Percentiles rank a stretch among this genome's conserved stretches.
Evolutionary conservation across 2,888 invertebrate genomes (phyloP).

Genomic region (Archips xylosteana): DNA sequence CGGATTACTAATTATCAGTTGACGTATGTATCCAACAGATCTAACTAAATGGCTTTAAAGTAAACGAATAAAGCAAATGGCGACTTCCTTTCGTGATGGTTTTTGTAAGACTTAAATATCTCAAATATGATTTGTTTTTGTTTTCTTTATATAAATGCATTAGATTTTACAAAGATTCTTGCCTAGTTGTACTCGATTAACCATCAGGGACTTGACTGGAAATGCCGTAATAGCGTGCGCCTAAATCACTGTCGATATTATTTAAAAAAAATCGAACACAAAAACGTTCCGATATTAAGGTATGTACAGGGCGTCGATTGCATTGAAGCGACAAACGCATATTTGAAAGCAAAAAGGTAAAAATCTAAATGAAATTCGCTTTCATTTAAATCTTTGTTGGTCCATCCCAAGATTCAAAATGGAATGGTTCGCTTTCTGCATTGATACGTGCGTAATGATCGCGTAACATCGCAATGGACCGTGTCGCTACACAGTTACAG

Average conservation of each 20-base stretch:
- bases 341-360: background rate
- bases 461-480: conserved; percentile 15
- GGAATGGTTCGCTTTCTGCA: background rate
- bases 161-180: background rate
- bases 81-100: background rate
- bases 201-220: background rate
- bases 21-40: background rate
- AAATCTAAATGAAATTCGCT: background rate
- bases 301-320: conserved; percentile 23
- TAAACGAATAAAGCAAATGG: background rate
- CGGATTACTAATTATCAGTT: background rate
- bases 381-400: background rate
- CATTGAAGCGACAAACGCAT: conserved; percentile 1
- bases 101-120: background rate
- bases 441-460: background rate
- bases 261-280: conserved; percentile 22
- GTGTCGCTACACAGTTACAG: conserved; percentile 9
- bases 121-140: background rate
- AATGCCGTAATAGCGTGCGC: background rate
- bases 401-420: background rate
- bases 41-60: background rate
- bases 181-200: background rate
- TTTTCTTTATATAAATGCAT: background rate
- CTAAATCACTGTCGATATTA: background rate
- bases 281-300: conserved; percentile 30